A percentile compares a stretch with the other conserved stretches of the same genome.
Evolutionary conservation across 1,140 invertebrate genomes (phyloP).

Genomic region (Leptinotarsa undecemlineata): DNA sequence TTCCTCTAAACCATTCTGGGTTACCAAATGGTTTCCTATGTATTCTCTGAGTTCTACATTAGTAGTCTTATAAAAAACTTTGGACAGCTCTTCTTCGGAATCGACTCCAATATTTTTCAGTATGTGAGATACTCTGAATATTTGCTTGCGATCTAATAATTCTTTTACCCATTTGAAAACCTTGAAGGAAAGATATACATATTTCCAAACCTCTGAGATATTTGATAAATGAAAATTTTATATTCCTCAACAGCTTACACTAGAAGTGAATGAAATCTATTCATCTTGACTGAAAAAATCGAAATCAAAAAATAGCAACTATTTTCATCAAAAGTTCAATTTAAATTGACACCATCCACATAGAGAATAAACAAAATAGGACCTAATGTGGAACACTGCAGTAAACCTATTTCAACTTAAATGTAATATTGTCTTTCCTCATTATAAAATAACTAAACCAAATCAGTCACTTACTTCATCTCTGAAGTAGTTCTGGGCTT

Average conservation of each 20-base stretch:
- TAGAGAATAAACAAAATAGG: no score
- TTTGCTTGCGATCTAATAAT: constrained; percentile 64
- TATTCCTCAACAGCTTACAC: background rate
- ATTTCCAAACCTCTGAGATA: no score
- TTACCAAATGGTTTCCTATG: constrained; percentile 62
- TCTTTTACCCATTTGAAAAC: constrained; percentile 66
- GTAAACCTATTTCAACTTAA: background rate
- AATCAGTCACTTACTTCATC: constrained; percentile 56
- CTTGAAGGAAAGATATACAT: constrained; percentile 47
- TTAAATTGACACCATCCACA: no score
- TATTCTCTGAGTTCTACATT: constrained; percentile 62
- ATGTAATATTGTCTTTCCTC: background rate
- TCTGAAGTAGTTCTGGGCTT: constrained; percentile 61
- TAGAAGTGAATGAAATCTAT: no score
- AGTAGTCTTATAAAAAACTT: constrained; percentile 59
- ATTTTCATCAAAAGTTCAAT: no score
- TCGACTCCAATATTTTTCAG: constrained; percentile 64
- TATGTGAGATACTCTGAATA: constrained; percentile 67
- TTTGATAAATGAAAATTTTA: no score
- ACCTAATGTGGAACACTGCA: background rate
- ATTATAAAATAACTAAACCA: background rate
- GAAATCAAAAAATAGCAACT: background rate
- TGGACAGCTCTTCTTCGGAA: constrained; percentile 61
- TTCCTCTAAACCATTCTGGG: constrained; percentile 55
- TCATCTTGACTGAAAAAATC: background rate